Evolutionary conservation across 2,797 vertebrate species (phyloP), one percentile per base, ranked within the genome.

Genomic region (Meda fulgida): DNA sequence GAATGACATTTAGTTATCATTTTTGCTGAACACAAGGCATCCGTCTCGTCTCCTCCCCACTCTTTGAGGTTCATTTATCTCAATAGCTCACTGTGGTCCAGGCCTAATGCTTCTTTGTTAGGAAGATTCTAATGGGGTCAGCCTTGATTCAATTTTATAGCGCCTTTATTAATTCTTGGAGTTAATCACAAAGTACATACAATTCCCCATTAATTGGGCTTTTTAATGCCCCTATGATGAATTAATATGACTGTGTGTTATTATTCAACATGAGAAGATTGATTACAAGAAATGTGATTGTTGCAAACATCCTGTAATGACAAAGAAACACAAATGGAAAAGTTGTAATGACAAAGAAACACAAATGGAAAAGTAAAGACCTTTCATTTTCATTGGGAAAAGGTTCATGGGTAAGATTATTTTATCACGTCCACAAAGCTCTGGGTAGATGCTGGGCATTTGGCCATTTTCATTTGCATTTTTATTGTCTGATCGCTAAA

Each of bases 181-280:
- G 86, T 92, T 92, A 91, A 93, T 93, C 91, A 92, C 89, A 91
- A 91, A 93, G 73, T 87, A 85, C 83, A 91, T 87, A 91, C 83
- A 87, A 84, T 91, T 92, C 87, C 88, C 89, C 88, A 93, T 93
- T 92, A 93, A 89, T 89, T 92, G 89, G 90, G 86, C 89, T 85
- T 88, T 93, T 92, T 92, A 92, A 93, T 92, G 85, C 86, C 85
- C 85, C 87, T 79, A 89, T 92, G 51, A 91, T 93, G 84, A 91
- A 93, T 92, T 87, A 80, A 94, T 92, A 86, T 88, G 85, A 91
- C 85, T 87, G 88, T 80, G 80, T 89, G 92, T 90, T 92, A 86
- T 83, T 85, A 89, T 90, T 93, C 86, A 90, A 88, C 88, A 90
- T 87, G 85, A 89, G 80, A 86, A 89, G 88, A 88, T 90, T 92